These are phyloP conservation scores for Petrocephalus schoutedeni DNA, from an alignment of 2,797 vertebrate species.

Conservation along the genomic window DNA sequence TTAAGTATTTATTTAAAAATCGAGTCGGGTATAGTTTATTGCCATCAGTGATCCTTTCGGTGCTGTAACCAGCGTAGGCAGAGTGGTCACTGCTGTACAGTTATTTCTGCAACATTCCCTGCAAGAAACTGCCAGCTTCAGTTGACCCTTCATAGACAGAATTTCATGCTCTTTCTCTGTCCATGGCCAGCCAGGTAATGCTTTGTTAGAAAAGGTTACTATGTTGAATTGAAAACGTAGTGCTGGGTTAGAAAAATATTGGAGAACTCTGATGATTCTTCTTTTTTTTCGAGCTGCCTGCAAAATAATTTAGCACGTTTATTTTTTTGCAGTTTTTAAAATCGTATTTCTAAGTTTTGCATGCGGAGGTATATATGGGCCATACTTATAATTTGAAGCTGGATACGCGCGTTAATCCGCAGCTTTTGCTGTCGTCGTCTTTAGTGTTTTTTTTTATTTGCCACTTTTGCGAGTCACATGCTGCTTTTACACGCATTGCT, in stretches of 20 bases:
- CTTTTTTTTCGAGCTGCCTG: neutral
- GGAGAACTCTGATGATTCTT: neutral
- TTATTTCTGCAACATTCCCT: neutral
- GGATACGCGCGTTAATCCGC: neutral
- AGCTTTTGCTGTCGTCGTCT: neutral
- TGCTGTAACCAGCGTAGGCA: neutral
- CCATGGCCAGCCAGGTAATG: neutral
- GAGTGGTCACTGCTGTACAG: neutral
- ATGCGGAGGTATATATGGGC: neutral
- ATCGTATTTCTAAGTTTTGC: neutral
- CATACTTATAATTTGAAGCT: neutral
- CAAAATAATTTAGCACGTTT: neutral
- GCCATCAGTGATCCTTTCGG: neutral
- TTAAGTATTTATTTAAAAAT: neutral
- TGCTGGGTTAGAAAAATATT: neutral
- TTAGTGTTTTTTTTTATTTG: neutral
- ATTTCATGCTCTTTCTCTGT: neutral
- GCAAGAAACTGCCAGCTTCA: neutral
- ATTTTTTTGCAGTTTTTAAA: neutral
- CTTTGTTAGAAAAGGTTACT: neutral
- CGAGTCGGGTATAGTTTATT: neutral
- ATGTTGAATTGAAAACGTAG: neutral
- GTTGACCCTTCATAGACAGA: neutral
- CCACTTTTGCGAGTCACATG: slow-evolving; percentile 6
- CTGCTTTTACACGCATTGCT: slow-evolving; percentile 27